A percentile compares a stretch with the other conserved stretches of the same genome.
Conservation (phyloP, 2,888 invertebrate genomes). For the Galeopsomyia nigrocyanea region DNA sequence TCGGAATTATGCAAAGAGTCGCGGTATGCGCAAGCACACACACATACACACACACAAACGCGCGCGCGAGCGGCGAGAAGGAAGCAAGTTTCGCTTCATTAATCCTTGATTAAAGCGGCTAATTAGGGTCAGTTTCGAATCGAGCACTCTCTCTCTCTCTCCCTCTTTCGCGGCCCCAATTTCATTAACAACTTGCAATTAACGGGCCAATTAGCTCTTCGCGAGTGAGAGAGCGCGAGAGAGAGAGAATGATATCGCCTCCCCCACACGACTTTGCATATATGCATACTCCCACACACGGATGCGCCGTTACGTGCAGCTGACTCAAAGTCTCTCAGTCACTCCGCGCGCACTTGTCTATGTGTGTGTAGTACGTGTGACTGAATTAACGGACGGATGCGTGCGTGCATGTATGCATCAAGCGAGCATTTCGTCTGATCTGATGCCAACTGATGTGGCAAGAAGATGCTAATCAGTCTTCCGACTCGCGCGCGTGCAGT, state of each 20-base stretch:
- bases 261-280: too few species aligned
- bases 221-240: slow-evolving; percentile 30
- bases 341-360: slow-evolving; percentile 26
- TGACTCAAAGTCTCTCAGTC: too few species aligned
- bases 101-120: slow-evolving; percentile 47
- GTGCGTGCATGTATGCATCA: too few species aligned
- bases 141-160: slow-evolving; percentile 22
- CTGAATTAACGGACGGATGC: too few species aligned
- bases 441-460: background rate
- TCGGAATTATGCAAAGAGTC: background rate
- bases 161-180: slow-evolving; percentile 15
- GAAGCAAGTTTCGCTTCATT: slow-evolving; percentile 45
- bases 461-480: too few species aligned
- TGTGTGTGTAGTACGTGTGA: too few species aligned
- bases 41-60: slow-evolving; percentile 4
- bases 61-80: slow-evolving; percentile 5
- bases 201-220: slow-evolving; percentile 39
- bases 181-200: slow-evolving; percentile 41
- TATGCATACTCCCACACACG: too few species aligned
- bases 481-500: background rate
- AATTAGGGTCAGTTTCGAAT: slow-evolving; percentile 49
- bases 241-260: slow-evolving; percentile 1
- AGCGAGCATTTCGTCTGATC: slow-evolving; percentile 43
- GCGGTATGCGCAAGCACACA: slow-evolving; percentile 43
- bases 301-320: too few species aligned